Base-by-base conservation (phyloP, 2,888 invertebrate species). In the Craniophora ligustri region DNA sequence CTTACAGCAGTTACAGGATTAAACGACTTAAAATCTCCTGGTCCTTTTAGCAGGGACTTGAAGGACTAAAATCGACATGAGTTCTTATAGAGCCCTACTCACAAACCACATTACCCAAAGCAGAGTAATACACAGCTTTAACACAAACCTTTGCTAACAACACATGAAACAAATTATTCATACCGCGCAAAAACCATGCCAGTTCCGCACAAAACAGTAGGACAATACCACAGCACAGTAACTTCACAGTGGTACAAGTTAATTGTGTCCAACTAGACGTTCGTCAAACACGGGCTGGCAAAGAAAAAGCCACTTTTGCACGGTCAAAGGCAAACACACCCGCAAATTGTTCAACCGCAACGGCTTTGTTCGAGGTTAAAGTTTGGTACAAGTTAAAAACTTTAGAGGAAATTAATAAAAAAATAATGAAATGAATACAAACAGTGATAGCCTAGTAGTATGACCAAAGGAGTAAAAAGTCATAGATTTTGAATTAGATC, bases 271-370 rank as follows among this genome's bases (percentile, higher is more conserved):
- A 70, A 65, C 68, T 68, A 66, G 60, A 63, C 66, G 57, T 68
- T 65, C 75, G 61, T 76, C 76, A 73, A 76, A 75, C 69, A 64
- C 35, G 65, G 59, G 41, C 46, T 31, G 42, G 67, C 62, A 81
- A 83, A 82, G 80, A 80, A 81, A 80, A 79, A 79, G 76, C 75
- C 80, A 81, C 81, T 83, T 79, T 82, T 75, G 72, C 67, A 62
- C 72, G 72, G 79, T 79, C 84, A 78, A 83, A 86, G 78, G 78
- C 82, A 84, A 85, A 85, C 86, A 85, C 71, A 76, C 76, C 81
- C 80, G 75, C 84, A 81, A 83, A 84, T 82, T 85, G 86, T 84
- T 81, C 75, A 79, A 79, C 84, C 86, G 76, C 82, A 79, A 77
- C 72, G 76, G 78, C 81, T 80, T 82, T 82, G 84, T 79, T 75